Base-by-base conservation (phyloP, 2,888 invertebrate genomes). In the Tipula helvola region DNA sequence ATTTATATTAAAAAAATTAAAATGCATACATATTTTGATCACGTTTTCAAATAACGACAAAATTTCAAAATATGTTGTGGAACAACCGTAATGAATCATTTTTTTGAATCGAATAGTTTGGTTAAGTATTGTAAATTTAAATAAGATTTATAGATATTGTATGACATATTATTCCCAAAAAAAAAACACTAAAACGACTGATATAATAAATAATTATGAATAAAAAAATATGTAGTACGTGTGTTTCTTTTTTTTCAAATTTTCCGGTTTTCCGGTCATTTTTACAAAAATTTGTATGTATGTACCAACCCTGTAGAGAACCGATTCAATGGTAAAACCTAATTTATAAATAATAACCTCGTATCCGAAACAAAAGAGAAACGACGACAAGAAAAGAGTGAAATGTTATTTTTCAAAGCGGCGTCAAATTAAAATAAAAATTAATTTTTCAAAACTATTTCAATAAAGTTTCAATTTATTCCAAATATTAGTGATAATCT, bases 321-420 rank as follows among this genome's bases (percentile, higher is more conserved):
- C 71, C 71, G 71, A 28, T 71, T 39, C 36, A 39, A 39, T 84
- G 84, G n/a, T 84, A 3, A 36, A 84, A 36, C 84, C 84, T 84
- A n/a, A n/a, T 84, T 39, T 16, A 13, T 2, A 39, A 84, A 16
- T 39, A 84, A 16, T 2, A 84, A n/a, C 16, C 84, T 84, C 16
- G 84, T n/a, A 83, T 84, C 71, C 71, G 41, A 41, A 84, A 84
- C 84, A 84, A 84, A 84, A 84, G 84, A 84, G 84, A 84, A 84
- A 39, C 84, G 13, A 84, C 36, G 84, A 84, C 84, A 84, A 84
- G 36, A 83, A 36, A 36, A 83, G 16, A 41, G 41, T 39, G 39
- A 84, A 84, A 84, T 84, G 84, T 84, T 84, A 84, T 84, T 84
- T 84, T 39, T 3, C 41, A 84, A 84, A 84, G 36, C 84, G 84